phyloP scores from a whole-genome alignment of 2,888 invertebrate genomes.

The Acanthosepion esculentum region DNA sequence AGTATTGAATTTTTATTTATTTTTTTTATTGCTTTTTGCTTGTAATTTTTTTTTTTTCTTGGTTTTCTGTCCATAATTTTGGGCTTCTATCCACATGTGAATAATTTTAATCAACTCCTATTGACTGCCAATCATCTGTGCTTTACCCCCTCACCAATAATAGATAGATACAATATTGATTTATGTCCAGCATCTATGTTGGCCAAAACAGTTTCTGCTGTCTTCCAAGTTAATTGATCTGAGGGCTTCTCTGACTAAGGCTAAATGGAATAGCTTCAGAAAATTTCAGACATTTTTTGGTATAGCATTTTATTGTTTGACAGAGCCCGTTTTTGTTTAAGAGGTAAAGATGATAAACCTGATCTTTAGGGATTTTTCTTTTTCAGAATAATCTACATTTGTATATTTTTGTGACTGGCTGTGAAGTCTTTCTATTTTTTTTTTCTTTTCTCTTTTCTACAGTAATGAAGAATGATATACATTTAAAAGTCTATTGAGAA shows the following conservation, averaged over 20 bases:
- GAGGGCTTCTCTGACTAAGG: slow-evolving; percentile 1
- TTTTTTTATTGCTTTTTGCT: neutral
- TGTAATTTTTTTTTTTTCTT: neutral
- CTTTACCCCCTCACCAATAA: neutral
- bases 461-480: too few relatives aligned
- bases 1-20: neutral
- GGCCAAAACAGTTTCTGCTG: neutral
- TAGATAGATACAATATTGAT: slow-evolving; percentile 33
- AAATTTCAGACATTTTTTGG: too few relatives aligned
- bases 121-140: slow-evolving; percentile 11
- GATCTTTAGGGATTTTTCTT: too few relatives aligned
- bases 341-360: too few relatives aligned
- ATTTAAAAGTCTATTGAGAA: too few relatives aligned
- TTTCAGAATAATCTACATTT: too few relatives aligned
- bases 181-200: neutral
- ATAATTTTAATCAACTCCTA: slow-evolving; percentile 24
- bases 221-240: slow-evolving; percentile 21
- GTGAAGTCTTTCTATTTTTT: too few relatives aligned
- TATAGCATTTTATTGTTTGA: too few relatives aligned
- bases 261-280: neutral
- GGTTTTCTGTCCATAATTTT: neutral
- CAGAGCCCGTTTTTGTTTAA: too few relatives aligned
- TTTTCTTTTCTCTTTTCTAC: too few relatives aligned
- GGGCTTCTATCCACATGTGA: slow-evolving; percentile 4
- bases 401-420: too few relatives aligned